phyloP scores from a whole-genome alignment of 1,140 invertebrate genomes.

The Trichonephila clavipes region DNA sequence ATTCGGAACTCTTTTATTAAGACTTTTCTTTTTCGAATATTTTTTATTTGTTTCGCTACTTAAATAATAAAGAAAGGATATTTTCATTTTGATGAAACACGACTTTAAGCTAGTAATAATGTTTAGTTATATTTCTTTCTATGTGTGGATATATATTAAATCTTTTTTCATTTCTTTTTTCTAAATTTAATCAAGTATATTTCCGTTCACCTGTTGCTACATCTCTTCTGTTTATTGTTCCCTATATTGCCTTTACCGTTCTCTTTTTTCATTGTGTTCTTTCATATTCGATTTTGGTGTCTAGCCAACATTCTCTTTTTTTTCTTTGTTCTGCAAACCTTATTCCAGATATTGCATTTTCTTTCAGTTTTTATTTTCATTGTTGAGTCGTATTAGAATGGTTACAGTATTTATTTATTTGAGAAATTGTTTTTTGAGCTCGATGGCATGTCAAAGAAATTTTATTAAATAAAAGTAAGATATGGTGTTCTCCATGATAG shows the following conservation, averaged over 20 bases:
- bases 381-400: neutral
- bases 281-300: conserved; percentile 42
- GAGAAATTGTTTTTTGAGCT: neutral
- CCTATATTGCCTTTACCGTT: conserved; percentile 4
- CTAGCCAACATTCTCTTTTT: conserved; percentile 5
- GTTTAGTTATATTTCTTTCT: neutral
- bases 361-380: neutral
- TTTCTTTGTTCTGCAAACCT: neutral
- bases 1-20: neutral
- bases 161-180: neutral
- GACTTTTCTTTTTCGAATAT: too few relatives aligned
- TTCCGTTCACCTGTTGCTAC: conserved; percentile 25
- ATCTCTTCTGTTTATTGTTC: neutral
- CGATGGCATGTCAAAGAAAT: neutral
- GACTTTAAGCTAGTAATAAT: neutral
- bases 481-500: neutral
- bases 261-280: neutral
- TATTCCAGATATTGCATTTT: neutral
- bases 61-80: neutral
- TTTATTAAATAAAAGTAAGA: neutral
- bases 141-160: neutral
- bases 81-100: too few relatives aligned
- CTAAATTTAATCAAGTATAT: conserved; percentile 25
- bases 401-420: conserved; percentile 2
- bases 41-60: neutral